phyloP scores from a whole-genome alignment of 2,113 vertebrate genomes.

The Sceloporus undulatus region DNA sequence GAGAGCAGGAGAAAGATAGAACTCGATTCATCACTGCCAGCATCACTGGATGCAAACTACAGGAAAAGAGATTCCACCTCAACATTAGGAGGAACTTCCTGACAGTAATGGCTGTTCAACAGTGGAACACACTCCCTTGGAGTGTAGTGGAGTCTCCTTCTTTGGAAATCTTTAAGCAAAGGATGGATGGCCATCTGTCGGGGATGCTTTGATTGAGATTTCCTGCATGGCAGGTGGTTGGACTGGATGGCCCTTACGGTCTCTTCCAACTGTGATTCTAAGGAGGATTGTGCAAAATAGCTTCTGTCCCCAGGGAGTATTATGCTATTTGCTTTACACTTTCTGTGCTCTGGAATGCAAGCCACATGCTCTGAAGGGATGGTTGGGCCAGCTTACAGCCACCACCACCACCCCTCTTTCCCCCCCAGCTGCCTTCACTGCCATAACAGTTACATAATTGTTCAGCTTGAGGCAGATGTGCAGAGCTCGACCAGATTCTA shows the following conservation, averaged over 20 bases:
- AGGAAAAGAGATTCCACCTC: too few relatives aligned
- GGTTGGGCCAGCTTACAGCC: conserved; percentile 27
- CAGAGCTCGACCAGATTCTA: conserved; percentile 56
- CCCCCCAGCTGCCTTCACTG: conserved; percentile 58
- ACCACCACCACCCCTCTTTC: not conserved
- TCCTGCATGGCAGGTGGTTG: too few relatives aligned
- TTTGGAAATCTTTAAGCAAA: too few relatives aligned
- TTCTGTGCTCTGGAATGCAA: not conserved
- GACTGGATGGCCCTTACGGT: too few relatives aligned
- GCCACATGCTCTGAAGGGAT: conserved; percentile 44
- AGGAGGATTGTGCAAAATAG: not conserved
- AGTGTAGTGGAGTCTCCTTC: too few relatives aligned
- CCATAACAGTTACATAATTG: conserved; percentile 72
- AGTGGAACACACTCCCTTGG: too few relatives aligned
- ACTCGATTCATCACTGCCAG: not conserved
- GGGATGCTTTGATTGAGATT: too few relatives aligned
- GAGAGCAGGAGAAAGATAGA: not conserved
- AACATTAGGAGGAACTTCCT: too few relatives aligned
- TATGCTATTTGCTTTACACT: not conserved
- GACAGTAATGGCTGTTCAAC: too few relatives aligned
- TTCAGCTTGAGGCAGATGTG: conserved; percentile 72
- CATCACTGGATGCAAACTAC: too few relatives aligned
- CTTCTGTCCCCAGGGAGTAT: not conserved
- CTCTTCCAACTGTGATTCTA: too few relatives aligned
- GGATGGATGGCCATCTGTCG: too few relatives aligned